Conservation (phyloP, 1,140 invertebrate genomes). For the Sipha flava region DNA sequence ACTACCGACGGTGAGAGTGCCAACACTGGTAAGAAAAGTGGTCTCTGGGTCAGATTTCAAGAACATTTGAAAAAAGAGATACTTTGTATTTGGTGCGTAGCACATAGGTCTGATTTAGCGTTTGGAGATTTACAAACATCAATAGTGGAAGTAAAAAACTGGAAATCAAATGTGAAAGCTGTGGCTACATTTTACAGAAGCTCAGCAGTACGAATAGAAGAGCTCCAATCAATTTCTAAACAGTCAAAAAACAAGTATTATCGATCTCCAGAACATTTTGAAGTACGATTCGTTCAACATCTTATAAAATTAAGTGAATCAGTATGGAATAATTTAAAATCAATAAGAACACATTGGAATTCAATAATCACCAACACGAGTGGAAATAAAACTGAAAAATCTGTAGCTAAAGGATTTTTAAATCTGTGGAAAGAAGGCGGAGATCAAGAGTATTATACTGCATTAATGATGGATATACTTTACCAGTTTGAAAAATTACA, state of each 20-base stretch:
- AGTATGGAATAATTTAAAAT: constrained; percentile 19
- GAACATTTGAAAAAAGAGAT: constrained; percentile 10
- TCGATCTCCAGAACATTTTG: not conserved
- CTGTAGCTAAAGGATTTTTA: constrained; percentile 16
- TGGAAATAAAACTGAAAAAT: constrained; percentile 14
- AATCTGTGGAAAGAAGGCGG: not conserved
- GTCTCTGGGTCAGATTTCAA: not conserved
- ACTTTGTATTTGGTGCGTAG: not conserved
- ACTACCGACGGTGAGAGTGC: constrained; percentile 18
- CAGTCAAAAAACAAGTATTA: not conserved
- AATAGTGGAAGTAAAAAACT: constrained; percentile 6
- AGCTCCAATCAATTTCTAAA: not conserved
- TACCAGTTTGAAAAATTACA: not conserved
- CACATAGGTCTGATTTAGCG: not conserved
- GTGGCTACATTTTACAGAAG: constrained; percentile 19
- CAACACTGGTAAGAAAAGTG: constrained; percentile 6
- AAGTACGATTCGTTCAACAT: constrained; percentile 24
- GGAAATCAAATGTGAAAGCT: constrained; percentile 10
- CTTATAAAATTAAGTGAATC: not conserved
- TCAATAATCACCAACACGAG: not conserved
- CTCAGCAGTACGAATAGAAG: not conserved
- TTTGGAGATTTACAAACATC: not conserved
- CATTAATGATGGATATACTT: constrained; percentile 8
- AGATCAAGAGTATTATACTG: not conserved
- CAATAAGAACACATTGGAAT: not conserved